Base-by-base conservation (phyloP, 2,888 invertebrate genomes). In the Iphiclides podalirius region DNA sequence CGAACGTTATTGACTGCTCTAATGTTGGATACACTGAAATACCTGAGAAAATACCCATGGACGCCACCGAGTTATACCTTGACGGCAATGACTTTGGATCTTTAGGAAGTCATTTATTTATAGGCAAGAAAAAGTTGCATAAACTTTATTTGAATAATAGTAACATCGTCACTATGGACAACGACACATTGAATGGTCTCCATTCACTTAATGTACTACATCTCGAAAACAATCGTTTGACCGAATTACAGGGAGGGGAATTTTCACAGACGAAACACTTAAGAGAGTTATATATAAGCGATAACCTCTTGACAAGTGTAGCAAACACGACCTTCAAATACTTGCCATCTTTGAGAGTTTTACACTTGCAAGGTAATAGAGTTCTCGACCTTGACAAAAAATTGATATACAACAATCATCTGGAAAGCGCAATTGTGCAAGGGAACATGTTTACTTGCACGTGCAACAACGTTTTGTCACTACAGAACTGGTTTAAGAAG, bases 1-100 rank as follows among this genome's bases (percentile, higher is more conserved):
- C 94, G 54, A 95, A 95, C 81, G 94, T 95, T 16, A 94, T 95
- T 41, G 94, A 95, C 74, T 95, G 95, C 70, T 93, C 94, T 52
- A 93, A 92, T 70, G 92, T 92, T 26, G 93, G 92, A 31, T 93
- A 93, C 68, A 92, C 91, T 48, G 90, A 90, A 63, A 91, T 95
- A 43, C 95, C 95, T 1, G 92, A 93, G 52, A 92, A 93, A 66
- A 93, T 96, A 61, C 96, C 96, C 0, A 96, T 96, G 94, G 95
- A 95, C 75, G 95, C 95, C 17, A 95, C 96, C 31, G 94, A 95
- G 79, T 92, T 96, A 47, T 95, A 95, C 76, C 90, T 96, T 52
- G 95, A 95, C 73, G 95, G 95, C 11, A 95, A 96, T 74, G 90
- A 93, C 67, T 91, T 96, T 58, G 91, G 92, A 12, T 90, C 92